Percentiles rank a stretch among this genome's conserved stretches.
Evolutionary conservation across 2,888 invertebrate species (phyloP).

Genomic region (Hirtodrosophila alboralis): DNA sequence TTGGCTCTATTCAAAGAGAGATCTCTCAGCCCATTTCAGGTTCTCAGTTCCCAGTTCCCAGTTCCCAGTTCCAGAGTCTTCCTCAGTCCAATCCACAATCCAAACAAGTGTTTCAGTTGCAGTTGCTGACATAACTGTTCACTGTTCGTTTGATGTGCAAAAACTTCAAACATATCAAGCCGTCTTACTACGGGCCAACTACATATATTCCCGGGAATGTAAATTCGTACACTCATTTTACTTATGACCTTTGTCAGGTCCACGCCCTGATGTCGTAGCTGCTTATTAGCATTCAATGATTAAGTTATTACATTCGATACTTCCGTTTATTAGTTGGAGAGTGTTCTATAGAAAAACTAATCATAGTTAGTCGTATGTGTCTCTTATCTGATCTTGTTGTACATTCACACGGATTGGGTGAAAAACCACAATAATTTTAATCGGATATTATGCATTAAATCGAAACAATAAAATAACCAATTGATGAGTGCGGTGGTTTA

Average conservation of each 20-base stretch:
- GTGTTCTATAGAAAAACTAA: slow-evolving; percentile 61
- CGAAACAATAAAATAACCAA: slow-evolving; percentile 43
- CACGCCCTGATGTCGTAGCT: slow-evolving; percentile 51
- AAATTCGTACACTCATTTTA: slow-evolving; percentile 24
- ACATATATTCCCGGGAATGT: neutral
- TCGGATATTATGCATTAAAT: slow-evolving; percentile 50
- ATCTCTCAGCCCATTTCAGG: slow-evolving; percentile 1
- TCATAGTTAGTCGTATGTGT: slow-evolving; percentile 27
- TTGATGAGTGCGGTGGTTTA: slow-evolving; percentile 46
- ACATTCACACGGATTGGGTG: slow-evolving; percentile 61
- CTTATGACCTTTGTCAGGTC: slow-evolving; percentile 30
- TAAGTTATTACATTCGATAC: slow-evolving; percentile 69
- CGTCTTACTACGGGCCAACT: neutral
- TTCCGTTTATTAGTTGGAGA: slow-evolving; percentile 57
- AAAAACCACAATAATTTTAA: slow-evolving; percentile 73
- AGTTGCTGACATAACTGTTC: slow-evolving; percentile 56
- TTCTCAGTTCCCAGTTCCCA: no score
- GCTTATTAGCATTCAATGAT: slow-evolving; percentile 52
- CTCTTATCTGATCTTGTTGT: slow-evolving; percentile 72
- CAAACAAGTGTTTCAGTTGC: slow-evolving; percentile 46
- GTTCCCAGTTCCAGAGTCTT: no score
- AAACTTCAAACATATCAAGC: slow-evolving; percentile 20
- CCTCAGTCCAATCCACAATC: slow-evolving; percentile 15
- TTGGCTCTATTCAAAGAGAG: slow-evolving; percentile 21
- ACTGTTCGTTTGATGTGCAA: slow-evolving; percentile 13